A percentile compares a stretch with the other conserved stretches of the same genome.
Evolutionary conservation across 1,140 invertebrate genomes (phyloP).

Genomic region (Drosophila lini): DNA sequence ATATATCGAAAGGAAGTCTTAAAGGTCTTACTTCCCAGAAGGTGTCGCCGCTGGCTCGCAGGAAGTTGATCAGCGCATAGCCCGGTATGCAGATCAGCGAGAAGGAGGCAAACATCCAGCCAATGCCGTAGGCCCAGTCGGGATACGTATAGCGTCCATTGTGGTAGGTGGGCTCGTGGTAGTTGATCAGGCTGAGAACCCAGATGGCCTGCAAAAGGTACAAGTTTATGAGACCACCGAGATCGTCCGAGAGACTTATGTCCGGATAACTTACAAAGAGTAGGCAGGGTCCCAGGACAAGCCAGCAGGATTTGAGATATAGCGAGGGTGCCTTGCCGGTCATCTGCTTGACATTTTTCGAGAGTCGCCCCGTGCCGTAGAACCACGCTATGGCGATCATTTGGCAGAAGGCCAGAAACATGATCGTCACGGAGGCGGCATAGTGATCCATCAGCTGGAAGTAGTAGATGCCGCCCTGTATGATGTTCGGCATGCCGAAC

Average conservation of each 20-base stretch:
- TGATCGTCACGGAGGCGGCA: slow-evolving; percentile 94
- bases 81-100: slow-evolving; percentile 94
- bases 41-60: slow-evolving; percentile 89
- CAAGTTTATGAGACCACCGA: neutral
- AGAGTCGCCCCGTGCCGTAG: slow-evolving; percentile 93
- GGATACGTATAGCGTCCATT: slow-evolving; percentile 92
- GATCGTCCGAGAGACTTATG: neutral
- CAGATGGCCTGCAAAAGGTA: slow-evolving; percentile 88
- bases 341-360: slow-evolving; percentile 94
- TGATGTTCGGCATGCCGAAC: slow-evolving; percentile 93
- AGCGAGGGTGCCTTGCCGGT: slow-evolving; percentile 90
- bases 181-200: slow-evolving; percentile 94
- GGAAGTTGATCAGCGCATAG: slow-evolving; percentile 90
- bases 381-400: slow-evolving; percentile 95
- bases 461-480: slow-evolving; percentile 94
- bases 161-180: slow-evolving; percentile 92
- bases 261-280: slow-evolving; percentile 87
- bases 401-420: slow-evolving; percentile 96
- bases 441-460: slow-evolving; percentile 97
- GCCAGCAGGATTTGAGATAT: slow-evolving; percentile 95
- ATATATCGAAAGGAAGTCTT: neutral
- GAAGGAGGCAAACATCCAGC: slow-evolving; percentile 93
- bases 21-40: slow-evolving; percentile 88
- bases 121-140: slow-evolving; percentile 92
- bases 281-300: slow-evolving; percentile 91